These are phyloP conservation scores for Lottia scabra DNA, from an alignment of 2,888 invertebrate species.

Conservation along the genomic window DNA sequence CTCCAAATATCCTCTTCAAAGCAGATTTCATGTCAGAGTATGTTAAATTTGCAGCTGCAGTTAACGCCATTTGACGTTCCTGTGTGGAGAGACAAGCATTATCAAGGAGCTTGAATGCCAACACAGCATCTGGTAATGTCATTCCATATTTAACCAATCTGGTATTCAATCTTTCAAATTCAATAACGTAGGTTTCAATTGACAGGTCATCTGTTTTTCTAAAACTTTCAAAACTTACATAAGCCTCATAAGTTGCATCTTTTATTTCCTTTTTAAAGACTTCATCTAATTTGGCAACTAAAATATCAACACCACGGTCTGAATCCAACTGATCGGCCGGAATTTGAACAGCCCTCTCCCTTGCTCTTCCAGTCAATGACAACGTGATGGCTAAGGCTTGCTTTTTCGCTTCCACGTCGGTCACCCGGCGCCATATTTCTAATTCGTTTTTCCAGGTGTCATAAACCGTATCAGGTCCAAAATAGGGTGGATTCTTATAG, in stretches of 20 bases:
- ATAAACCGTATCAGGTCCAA: not conserved
- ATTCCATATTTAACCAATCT: not conserved
- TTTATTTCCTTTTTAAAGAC: not conserved
- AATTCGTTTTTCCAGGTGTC: not conserved
- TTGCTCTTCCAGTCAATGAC: not conserved
- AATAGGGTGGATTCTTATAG: not conserved
- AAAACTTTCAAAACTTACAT: not conserved
- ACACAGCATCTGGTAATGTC: constrained; percentile 5
- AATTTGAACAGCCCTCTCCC: not conserved
- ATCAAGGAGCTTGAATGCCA: constrained; percentile 8
- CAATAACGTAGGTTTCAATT: constrained; percentile 1
- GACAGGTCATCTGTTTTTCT: not conserved
- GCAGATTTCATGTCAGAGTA: constrained; percentile 21
- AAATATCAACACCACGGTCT: not conserved
- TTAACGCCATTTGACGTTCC: constrained; percentile 19
- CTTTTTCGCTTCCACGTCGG: not conserved
- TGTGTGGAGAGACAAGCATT: constrained; percentile 13
- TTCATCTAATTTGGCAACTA: not conserved
- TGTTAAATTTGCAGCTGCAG: constrained; percentile 16
- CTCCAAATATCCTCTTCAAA: constrained; percentile 8
- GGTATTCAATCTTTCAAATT: not conserved
- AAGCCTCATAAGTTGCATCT: not conserved
- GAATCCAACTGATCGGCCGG: not conserved
- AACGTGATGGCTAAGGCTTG: not conserved
- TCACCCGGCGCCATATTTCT: not conserved